Base-by-base conservation (phyloP, 2,888 invertebrate species). In the Neoascia interrupta region DNA sequence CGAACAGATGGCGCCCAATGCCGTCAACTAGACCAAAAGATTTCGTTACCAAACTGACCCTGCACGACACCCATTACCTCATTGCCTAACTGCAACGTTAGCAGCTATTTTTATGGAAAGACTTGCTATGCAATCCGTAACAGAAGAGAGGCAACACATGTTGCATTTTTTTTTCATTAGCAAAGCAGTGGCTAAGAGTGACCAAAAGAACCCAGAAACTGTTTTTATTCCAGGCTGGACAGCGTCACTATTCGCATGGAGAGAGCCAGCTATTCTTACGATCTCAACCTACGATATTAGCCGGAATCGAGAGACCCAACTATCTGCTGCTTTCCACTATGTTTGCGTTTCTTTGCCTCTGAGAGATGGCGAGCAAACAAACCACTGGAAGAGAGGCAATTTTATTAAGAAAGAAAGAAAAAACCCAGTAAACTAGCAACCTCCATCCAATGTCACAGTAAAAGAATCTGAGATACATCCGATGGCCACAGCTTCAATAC, bases 371-470 rank as follows among this genome's bases (percentile, higher is more conserved):
- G 8, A 31, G 1, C 16, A 16, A 5, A 19, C 18, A 18, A 34
- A 34, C 26, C 5, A 31, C 10, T 31, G 51, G 11, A 31, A 36
- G 36, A 53, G n/a, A 21, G 8, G n/a, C n/a, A n/a, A n/a, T n/a
- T n/a, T n/a, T n/a, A n/a, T n/a, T n/a, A n/a, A n/a, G 8, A 8
- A 26, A 41, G 11, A 61, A 41, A 28, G 39, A 37, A 49, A 58
- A 76, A 66, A 23, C 64, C 76, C 60, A 79, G 34, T 73, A 53
- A 72, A 60, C 73, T 49, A 63, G 19, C 72, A 64, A 72, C 72
- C 51, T 76, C 53, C 72, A 49, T 54, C 54, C 66, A 73, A 72
- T 76, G 75, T 76, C 63, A 54, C 41, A 60, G 58, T 60, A 21
- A 54, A 61, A 73, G 76, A 72, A 72, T 73, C 54, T 19, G 23